phyloP scores from a whole-genome alignment of 2,797 vertebrate genomes.

The Mormyrops boulengeri region DNA sequence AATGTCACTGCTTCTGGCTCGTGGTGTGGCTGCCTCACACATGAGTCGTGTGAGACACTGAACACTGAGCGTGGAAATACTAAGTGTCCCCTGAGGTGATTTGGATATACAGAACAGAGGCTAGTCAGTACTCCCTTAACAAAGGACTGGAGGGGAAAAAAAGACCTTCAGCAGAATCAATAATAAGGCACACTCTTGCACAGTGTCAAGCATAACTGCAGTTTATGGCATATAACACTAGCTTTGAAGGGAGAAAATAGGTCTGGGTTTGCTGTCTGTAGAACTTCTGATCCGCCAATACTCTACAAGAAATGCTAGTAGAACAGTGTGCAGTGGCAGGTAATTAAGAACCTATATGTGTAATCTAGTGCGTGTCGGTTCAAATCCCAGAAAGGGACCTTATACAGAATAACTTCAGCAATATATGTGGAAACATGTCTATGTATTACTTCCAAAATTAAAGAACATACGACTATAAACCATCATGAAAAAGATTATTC shows the following conservation, averaged over 20 bases:
- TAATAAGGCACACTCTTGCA: background rate
- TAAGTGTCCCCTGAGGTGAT: background rate
- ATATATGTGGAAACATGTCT: background rate
- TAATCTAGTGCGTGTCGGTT: background rate
- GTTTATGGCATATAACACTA: background rate
- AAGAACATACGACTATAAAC: background rate
- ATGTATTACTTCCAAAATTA: background rate
- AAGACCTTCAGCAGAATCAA: slow-evolving; percentile 4
- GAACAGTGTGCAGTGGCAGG: background rate
- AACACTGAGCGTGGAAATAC: background rate
- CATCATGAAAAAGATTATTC: background rate
- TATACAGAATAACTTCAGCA: background rate
- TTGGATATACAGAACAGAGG: background rate
- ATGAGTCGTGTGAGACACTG: background rate
- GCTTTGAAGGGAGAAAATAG: background rate
- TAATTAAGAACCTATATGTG: background rate
- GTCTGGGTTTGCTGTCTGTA: background rate
- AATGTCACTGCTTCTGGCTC: background rate
- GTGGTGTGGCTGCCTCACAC: background rate
- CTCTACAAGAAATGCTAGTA: background rate
- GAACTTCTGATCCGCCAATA: background rate
- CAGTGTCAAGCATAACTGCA: background rate
- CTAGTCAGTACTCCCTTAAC: background rate
- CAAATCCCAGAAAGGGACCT: background rate
- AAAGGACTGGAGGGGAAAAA: background rate